Conservation (phyloP, 2,113 vertebrate species). For the Gymnorhina tibicen region DNA sequence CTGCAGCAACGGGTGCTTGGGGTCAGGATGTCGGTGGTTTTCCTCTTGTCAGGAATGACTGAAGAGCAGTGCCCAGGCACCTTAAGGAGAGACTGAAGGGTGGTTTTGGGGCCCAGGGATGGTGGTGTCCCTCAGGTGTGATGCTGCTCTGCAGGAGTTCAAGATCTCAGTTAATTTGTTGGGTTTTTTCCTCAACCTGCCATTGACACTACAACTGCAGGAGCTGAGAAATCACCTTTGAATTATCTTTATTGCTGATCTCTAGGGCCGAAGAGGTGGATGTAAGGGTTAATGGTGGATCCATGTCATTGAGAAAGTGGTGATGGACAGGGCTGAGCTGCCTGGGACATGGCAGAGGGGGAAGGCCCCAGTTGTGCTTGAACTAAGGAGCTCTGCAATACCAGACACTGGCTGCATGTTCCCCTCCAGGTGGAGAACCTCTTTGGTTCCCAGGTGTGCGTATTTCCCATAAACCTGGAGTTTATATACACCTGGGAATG, state of each 20-base stretch:
- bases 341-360: background rate
- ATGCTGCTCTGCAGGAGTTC: background rate
- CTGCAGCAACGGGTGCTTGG: background rate
- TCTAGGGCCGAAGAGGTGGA: background rate
- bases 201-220: background rate
- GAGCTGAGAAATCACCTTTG: background rate
- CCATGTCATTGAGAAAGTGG: background rate
- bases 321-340: background rate
- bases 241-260: background rate
- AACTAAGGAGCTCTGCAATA: background rate
- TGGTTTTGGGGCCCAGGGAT: background rate
- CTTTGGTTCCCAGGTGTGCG: background rate
- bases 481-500: accelerated
- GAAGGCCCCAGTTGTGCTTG: background rate
- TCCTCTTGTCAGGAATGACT: background rate
- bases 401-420: background rate
- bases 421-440: background rate
- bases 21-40: background rate
- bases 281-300: background rate
- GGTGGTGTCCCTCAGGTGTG: background rate
- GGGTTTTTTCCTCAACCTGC: background rate
- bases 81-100: background rate
- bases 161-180: background rate
- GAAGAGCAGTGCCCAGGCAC: background rate
- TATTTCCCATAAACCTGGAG: background rate